Evolutionary conservation across 2,113 vertebrate species (phyloP).

Genomic region (Vidua chalybeata): DNA sequence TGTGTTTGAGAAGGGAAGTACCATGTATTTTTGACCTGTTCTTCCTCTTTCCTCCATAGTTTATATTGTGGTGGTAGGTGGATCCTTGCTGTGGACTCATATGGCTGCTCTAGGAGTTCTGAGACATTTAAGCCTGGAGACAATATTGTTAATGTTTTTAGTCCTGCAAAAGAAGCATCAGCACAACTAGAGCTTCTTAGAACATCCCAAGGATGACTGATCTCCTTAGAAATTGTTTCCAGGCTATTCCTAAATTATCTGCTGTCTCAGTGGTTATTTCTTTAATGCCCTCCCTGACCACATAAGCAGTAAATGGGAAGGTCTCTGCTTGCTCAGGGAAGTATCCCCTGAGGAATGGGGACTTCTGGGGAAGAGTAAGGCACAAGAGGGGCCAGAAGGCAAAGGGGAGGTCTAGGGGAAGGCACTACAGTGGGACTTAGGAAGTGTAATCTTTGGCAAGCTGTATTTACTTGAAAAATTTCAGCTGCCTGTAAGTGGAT

Average conservation of each 20-base stretch:
- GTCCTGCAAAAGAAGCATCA: background rate
- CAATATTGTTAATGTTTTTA: background rate
- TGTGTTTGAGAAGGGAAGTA: background rate
- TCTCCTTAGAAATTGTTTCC: background rate
- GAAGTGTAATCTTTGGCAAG: background rate
- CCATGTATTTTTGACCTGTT: background rate
- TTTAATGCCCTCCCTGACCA: background rate
- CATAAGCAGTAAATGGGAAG: background rate
- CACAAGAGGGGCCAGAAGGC: background rate
- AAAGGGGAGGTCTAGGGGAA: background rate
- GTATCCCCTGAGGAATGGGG: background rate
- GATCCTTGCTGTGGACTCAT: background rate
- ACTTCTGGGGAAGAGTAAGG: background rate
- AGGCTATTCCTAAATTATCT: background rate
- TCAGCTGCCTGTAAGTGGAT: background rate
- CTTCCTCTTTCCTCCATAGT: background rate
- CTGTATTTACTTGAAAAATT: background rate
- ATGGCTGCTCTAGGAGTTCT: background rate
- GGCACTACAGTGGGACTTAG: background rate
- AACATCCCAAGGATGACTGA: background rate
- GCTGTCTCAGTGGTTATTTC: background rate
- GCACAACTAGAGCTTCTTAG: background rate
- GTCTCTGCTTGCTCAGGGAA: background rate
- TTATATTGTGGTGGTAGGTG: background rate
- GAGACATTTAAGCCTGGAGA: background rate